A percentile compares a stretch with the other conserved stretches of the same genome.
These are phyloP conservation scores for Acromyrmex heyeri DNA, from an alignment of 1,140 invertebrate genomes.

Conservation along the genomic window DNA sequence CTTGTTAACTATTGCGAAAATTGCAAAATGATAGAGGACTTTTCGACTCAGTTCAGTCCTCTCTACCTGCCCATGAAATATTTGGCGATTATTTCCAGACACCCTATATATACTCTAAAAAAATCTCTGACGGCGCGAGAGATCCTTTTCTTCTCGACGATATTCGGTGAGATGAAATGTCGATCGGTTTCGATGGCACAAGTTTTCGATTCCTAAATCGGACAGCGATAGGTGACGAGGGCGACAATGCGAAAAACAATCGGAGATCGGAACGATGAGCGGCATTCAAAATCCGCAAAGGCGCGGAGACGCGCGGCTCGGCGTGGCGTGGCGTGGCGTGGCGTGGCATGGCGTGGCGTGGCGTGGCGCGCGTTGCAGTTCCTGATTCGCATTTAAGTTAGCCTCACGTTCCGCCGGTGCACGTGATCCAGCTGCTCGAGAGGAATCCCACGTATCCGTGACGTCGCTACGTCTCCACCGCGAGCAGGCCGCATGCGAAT, in stretches of 20 bases:
- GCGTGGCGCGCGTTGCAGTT: slow-evolving; percentile 55
- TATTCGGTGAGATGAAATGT: neutral
- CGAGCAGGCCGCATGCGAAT: slow-evolving; percentile 68
- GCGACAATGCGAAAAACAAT: slow-evolving; percentile 12
- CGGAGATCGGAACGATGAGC: neutral
- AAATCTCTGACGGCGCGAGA: neutral
- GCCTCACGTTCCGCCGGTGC: slow-evolving; percentile 80
- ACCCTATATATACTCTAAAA: too few relatives aligned
- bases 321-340: slow-evolving; percentile 29
- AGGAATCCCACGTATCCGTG: slow-evolving; percentile 81
- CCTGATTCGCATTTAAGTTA: slow-evolving; percentile 80
- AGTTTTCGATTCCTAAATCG: neutral
- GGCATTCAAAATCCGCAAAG: slow-evolving; percentile 13
- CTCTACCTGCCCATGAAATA: too few relatives aligned
- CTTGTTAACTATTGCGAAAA: too few relatives aligned
- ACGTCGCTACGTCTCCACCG: slow-evolving; percentile 79
- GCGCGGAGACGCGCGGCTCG: slow-evolving; percentile 15
- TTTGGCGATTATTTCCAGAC: too few relatives aligned
- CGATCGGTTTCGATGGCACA: neutral
- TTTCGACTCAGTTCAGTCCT: too few relatives aligned
- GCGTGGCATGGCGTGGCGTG: neutral
- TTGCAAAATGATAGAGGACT: too few relatives aligned
- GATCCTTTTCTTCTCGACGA: neutral
- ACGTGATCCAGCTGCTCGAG: slow-evolving; percentile 84
- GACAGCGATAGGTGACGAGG: slow-evolving; percentile 11